Evolutionary conservation across 2,888 invertebrate species (phyloP).

Genomic region (Tachina fera): DNA sequence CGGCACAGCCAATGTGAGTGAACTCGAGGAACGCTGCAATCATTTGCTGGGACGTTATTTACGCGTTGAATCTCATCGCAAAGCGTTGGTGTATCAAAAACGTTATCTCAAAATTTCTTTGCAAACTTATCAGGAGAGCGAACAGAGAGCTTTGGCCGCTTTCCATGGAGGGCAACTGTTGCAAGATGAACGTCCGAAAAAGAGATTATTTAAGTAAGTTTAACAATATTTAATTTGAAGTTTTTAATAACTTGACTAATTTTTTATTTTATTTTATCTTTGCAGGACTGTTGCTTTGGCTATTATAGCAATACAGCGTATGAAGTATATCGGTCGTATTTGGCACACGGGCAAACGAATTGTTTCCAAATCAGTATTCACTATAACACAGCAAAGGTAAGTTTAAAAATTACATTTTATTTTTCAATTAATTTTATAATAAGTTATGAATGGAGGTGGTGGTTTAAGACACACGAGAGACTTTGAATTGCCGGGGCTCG

Average conservation of each 20-base stretch:
- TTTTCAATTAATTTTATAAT: too few species aligned
- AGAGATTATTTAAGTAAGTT: constrained; percentile 81
- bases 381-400: constrained; percentile 82
- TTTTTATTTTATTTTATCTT: constrained; percentile 49
- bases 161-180: constrained; percentile 72
- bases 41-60: constrained; percentile 88
- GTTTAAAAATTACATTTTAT: constrained; percentile 44
- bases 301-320: constrained; percentile 86
- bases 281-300: constrained; percentile 85
- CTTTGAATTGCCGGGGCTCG: too few species aligned
- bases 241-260: not conserved
- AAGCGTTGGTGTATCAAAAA: constrained; percentile 95
- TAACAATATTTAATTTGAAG: not conserved
- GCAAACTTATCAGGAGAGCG: constrained; percentile 82
- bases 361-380: constrained; percentile 83
- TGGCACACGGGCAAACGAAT: constrained; percentile 86
- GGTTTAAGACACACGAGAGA: too few species aligned
- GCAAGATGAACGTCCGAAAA: constrained; percentile 75
- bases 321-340: constrained; percentile 87
- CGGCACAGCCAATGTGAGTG: constrained; percentile 76
- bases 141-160: constrained; percentile 78
- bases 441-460: too few species aligned
- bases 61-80: constrained; percentile 92
- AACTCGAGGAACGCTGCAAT: constrained; percentile 84
- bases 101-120: constrained; percentile 90